Conservation (phyloP, 1,140 invertebrate genomes). For the Drosophila nasuta region DNA sequence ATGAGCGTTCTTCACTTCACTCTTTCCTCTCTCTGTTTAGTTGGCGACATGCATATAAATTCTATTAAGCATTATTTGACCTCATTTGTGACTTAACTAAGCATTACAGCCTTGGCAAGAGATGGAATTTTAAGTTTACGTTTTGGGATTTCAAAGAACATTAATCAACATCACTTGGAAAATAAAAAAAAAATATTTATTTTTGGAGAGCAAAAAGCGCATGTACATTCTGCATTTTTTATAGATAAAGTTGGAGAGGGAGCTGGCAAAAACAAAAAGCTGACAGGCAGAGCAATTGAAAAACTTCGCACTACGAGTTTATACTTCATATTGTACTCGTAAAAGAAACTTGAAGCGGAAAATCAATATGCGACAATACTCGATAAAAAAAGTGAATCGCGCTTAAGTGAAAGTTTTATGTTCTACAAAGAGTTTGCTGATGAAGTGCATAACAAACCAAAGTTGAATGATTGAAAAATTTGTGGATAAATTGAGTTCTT, state of each 20-base stretch:
- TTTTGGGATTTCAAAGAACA: conserved; percentile 3
- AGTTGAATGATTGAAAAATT: too few relatives aligned
- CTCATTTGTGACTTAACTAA: conserved; percentile 46
- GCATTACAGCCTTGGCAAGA: conserved; percentile 12
- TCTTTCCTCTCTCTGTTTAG: background rate
- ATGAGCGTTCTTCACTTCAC: background rate
- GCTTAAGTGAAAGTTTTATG: background rate
- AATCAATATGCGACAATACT: conserved; percentile 40
- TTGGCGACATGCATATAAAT: conserved; percentile 16
- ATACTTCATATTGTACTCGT: background rate
- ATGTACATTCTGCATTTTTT: conserved; percentile 16
- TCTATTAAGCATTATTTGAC: conserved; percentile 55
- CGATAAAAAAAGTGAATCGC: background rate
- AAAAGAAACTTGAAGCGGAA: conserved; percentile 15
- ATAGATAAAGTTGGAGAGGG: background rate
- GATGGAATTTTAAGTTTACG: conserved; percentile 18
- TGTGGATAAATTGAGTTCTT: too few relatives aligned
- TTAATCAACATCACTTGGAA: conserved; percentile 30
- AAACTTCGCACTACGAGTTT: conserved; percentile 10
- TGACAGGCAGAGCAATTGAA: conserved; percentile 18
- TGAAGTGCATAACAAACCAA: too few relatives aligned
- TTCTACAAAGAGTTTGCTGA: background rate
- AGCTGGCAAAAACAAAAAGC: background rate
- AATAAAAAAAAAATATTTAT: background rate
- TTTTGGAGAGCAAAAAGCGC: background rate